phyloP scores from a whole-genome alignment of 2,888 invertebrate genomes.

The Ophion obscuratus region DNA sequence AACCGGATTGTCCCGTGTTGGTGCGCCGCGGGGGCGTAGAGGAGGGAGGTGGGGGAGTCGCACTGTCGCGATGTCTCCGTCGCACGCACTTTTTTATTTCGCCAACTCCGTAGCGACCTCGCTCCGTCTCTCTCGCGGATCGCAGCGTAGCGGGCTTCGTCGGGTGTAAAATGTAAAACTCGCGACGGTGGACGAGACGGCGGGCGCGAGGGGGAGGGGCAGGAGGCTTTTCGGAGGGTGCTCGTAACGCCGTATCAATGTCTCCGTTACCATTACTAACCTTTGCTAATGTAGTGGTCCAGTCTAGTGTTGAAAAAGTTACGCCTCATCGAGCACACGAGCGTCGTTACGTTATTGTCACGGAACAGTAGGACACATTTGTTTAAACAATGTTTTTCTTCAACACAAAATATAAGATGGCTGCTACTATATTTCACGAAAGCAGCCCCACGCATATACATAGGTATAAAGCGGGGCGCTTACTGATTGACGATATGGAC shows the following conservation, averaged over 20 bases:
- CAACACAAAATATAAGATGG: conserved; percentile 84
- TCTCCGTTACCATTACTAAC: conserved; percentile 75
- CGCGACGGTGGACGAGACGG: not conserved
- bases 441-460: conserved; percentile 70
- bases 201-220: not conserved
- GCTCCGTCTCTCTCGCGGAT: conserved; percentile 42
- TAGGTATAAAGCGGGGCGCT: conserved; percentile 66
- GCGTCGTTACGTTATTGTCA: conserved; percentile 79
- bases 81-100: conserved; percentile 25
- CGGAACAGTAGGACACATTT: conserved; percentile 82
- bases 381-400: conserved; percentile 83
- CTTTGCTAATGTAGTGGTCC: conserved; percentile 84
- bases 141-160: conserved; percentile 44
- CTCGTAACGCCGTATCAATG: conserved; percentile 7
- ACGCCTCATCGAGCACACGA: conserved; percentile 83
- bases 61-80: conserved; percentile 22
- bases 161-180: conserved; percentile 7
- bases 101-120: conserved; percentile 1
- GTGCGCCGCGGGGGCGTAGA: conserved; percentile 50
- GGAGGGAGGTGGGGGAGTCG: conserved; percentile 46
- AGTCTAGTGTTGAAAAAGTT: conserved; percentile 81
- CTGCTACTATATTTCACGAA: conserved; percentile 81
- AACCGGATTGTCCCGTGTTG: conserved; percentile 56
- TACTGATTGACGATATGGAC: conserved; percentile 68
- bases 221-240: not conserved